Conservation (phyloP, 2,113 vertebrate species). For the Hemiscyllium ocellatum region DNA sequence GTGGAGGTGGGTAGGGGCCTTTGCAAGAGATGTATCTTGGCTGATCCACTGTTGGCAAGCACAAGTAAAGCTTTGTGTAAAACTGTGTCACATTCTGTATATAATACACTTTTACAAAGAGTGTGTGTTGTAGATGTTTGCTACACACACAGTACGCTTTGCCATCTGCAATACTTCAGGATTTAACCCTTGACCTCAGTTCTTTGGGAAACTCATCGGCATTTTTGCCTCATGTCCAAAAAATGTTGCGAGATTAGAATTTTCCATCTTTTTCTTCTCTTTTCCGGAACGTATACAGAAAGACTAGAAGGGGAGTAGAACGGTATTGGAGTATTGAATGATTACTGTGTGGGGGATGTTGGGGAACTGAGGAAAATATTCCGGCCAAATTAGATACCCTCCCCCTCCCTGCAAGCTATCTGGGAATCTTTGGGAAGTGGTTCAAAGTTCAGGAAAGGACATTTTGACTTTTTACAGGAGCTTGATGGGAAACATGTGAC, state of each 20-base stretch:
- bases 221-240: not conserved
- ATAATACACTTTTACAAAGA: not conserved
- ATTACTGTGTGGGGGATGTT: not conserved
- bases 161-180: slow-evolving; percentile 8
- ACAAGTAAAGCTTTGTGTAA: not conserved
- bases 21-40: not conserved
- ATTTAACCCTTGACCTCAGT: slow-evolving; percentile 6
- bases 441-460: slow-evolving; percentile 2
- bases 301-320: not conserved
- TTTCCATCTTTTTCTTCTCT: not conserved
- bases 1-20: not conserved
- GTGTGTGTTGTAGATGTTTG: not conserved
- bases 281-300: not conserved
- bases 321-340: not conserved
- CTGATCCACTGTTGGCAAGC: not conserved
- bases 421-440: not conserved
- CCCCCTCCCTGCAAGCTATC: not conserved
- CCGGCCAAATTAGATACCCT: not conserved
- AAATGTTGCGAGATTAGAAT: not conserved
- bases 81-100: not conserved
- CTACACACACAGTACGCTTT: not conserved
- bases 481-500: not conserved
- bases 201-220: slow-evolving; percentile 16
- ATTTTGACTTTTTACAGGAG: not conserved
- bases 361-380: not conserved